Conservation (phyloP, 2,113 vertebrate genomes). For the Paedocypris sp. region DNA sequence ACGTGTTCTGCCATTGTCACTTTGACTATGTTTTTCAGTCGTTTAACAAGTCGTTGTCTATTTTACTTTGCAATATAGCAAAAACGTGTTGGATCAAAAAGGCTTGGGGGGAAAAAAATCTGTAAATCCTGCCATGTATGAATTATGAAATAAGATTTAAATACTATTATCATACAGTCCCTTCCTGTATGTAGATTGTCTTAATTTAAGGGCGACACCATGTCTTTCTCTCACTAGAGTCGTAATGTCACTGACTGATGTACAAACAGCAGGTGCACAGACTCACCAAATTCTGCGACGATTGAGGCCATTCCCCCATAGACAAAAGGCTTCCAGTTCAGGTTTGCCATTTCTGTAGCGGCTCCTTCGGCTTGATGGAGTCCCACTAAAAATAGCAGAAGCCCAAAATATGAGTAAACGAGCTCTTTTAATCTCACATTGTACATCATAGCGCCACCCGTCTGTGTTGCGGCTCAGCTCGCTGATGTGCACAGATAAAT, state of each 20-base stretch:
- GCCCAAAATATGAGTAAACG: constrained; percentile 49
- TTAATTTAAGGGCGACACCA: no score
- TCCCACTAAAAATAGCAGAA: constrained; percentile 57
- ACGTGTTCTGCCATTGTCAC: not conserved
- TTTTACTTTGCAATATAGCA: no score
- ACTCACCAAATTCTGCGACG: constrained; percentile 87
- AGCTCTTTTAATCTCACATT: constrained; percentile 49
- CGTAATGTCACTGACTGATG: no score
- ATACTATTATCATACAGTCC: no score
- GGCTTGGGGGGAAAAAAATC: no score
- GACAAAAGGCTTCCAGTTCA: constrained; percentile 95
- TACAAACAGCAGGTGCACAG: constrained; percentile 9
- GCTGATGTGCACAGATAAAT: constrained; percentile 51
- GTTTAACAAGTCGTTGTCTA: no score
- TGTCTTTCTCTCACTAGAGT: no score
- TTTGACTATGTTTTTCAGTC: not conserved
- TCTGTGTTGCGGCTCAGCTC: constrained; percentile 4
- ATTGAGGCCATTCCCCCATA: constrained; percentile 92
- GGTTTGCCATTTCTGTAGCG: constrained; percentile 71
- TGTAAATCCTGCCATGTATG: no score
- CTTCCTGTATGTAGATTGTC: no score
- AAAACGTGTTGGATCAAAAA: no score
- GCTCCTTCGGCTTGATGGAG: constrained; percentile 68
- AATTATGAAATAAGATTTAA: no score
- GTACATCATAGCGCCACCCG: constrained; percentile 45